Base-by-base conservation (phyloP, 1,140 invertebrate species). In the Diplogasteroides magnus region DNA sequence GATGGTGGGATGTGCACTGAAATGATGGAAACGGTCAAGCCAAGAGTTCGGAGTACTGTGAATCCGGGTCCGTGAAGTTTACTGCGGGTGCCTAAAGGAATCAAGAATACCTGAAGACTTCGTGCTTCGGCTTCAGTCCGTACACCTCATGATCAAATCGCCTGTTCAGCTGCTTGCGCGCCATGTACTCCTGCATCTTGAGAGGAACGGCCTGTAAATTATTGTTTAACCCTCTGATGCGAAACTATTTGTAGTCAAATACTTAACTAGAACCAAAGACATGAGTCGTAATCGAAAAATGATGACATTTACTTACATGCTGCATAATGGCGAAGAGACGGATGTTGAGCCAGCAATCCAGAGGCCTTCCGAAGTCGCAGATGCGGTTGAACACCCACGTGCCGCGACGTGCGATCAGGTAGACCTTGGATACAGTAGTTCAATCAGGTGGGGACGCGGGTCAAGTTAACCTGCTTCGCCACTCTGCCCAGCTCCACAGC, bases 111-210 rank as follows among this genome's bases (percentile, higher is more conserved):
- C 72, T 68, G 32, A 85, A 77, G n/a, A 81, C 72, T 11, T 78
- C 60, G 71, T 87, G 85, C 26, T 80, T 74, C 31, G 86, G 86
- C 67, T 85, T 83, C 64, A 87, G 66, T 6, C 81, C 76, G 74
- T 84, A 87, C 0, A 77, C 61, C 14, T 78, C 78, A 71, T 87
- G 87, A 77, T 87, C 84, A 74, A 87, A 86, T 26, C 83, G 74
- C 6, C 69, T 66, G 48, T 76, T 69, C 11, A 83, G 81, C 57
- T 82, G 72, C 0, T 65, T 70, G 73, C 84, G 81, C 15, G 83
- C 60, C 27, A 83, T 66, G 0, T 77, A 60, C 27, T 77, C 82
- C 64, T 82, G 80, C 29, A 83, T 75, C 65, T 79, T 67, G n/a
- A 6, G n/a, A 56, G 77, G 69, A 26, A 77, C 31, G 32, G 27